Evolutionary conservation across 2,888 invertebrate species (phyloP), one percentile per base, ranked within the genome.

Genomic region (Holacanthella duospinosa): DNA sequence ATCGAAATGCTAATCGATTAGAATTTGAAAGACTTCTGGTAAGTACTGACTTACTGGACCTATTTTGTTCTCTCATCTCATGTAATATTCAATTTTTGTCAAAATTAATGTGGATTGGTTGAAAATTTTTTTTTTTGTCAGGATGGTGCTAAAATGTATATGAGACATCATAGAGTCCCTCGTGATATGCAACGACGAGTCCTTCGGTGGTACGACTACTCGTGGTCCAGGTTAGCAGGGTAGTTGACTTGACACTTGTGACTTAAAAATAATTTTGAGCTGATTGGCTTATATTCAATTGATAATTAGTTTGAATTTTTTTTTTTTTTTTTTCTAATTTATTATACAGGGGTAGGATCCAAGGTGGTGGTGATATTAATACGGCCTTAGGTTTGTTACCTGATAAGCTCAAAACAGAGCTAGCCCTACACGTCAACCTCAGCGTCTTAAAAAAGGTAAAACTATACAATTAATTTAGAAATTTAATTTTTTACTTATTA

Each of bases 81-180:
- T n/a, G n/a, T 36, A 36, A 36, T 36, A 36, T 12, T 12, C 16
- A n/a, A n/a, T n/a, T n/a, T n/a, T n/a, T n/a, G n/a, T n/a, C n/a
- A n/a, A n/a, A n/a, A n/a, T n/a, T n/a, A n/a, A n/a, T n/a, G n/a
- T n/a, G n/a, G n/a, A n/a, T n/a, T n/a, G n/a, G 19, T 16, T n/a
- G 19, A 16, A 43, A 36, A 16, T 48, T 48, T 29, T 25, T 58
- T 36, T 54, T 19, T 48, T 55, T 53, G 24, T 54, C 57, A 82
- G 76, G 95, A 96, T 77, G 94, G 94, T 62, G 95, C 95, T 67
- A 96, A 96, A 78, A 89, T 93, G 29, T 96, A 95, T 76, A 96
- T 96, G 95, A 82, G 94, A 73, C 93, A 94, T 77, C 95, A 95
- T 79, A 94, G 94, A 83, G 92, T 92, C 28, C 95, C 95, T 4